Evolutionary conservation across 2,113 vertebrate genomes (phyloP).

Genomic region (Tragulus kanchil): DNA sequence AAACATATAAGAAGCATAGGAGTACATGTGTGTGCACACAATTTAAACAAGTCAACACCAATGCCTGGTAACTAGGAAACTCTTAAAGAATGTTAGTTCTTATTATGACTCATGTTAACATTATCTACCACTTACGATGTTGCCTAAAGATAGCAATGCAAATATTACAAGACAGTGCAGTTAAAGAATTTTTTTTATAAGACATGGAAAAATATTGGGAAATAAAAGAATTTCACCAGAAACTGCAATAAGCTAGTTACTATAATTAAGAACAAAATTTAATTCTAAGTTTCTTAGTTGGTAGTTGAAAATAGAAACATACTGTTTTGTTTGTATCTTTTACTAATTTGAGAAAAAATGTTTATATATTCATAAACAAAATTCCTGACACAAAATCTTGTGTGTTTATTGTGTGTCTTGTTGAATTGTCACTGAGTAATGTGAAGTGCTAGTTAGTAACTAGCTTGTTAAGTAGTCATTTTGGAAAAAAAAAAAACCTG

Average conservation of each 20-base stretch:
- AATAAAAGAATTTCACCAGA: neutral
- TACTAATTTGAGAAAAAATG: constrained; percentile 47
- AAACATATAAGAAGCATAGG: neutral
- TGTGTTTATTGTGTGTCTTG: constrained; percentile 54
- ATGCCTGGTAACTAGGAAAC: neutral
- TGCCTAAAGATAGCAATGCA: neutral
- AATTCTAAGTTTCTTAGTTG: constrained; percentile 21
- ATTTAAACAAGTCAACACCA: neutral
- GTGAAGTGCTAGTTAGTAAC: constrained; percentile 57
- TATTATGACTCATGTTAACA: neutral
- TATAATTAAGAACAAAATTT: constrained; percentile 19
- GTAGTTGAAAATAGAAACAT: constrained; percentile 27
- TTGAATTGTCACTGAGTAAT: constrained; percentile 63
- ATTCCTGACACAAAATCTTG: neutral
- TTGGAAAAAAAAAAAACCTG: constrained; percentile 55
- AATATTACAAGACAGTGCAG: neutral
- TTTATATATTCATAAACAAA: constrained; percentile 34
- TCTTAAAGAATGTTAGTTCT: constrained; percentile 5
- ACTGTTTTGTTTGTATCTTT: neutral
- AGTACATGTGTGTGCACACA: rapidly evolving
- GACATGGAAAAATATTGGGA: neutral
- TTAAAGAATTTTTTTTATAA: neutral
- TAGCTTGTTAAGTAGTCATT: constrained; percentile 53
- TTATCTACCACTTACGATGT: neutral
- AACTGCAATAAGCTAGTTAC: neutral